These are phyloP conservation scores for Aptenodytes patagonicus DNA, from an alignment of 2,113 vertebrate genomes.

Conservation along the genomic window DNA sequence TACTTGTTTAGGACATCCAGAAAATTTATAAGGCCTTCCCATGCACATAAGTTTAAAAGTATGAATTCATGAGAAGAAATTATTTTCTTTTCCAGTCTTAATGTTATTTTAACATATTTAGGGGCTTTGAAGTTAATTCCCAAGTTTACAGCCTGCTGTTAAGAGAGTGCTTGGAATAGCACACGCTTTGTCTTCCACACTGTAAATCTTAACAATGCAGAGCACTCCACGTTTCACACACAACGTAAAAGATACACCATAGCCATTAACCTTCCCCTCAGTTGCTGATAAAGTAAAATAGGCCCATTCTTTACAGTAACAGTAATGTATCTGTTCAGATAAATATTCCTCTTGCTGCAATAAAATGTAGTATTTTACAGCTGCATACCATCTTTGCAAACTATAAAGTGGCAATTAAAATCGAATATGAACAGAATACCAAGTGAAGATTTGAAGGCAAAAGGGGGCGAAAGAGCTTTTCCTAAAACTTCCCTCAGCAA, in stretches of 20 bases:
- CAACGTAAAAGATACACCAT: constrained; percentile 67
- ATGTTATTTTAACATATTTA: constrained; percentile 34
- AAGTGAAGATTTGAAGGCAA: constrained; percentile 16
- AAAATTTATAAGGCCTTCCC: not conserved
- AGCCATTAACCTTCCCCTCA: constrained; percentile 72
- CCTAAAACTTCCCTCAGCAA: constrained; percentile 12
- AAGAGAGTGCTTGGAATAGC: constrained; percentile 42
- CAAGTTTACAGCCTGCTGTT: constrained; percentile 31
- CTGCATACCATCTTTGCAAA: constrained; percentile 31
- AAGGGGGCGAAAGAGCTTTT: not conserved
- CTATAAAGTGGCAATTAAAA: constrained; percentile 58
- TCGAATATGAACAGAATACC: constrained; percentile 2
- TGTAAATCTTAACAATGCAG: constrained; percentile 61
- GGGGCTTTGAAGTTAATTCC: constrained; percentile 33
- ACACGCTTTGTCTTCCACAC: constrained; percentile 51
- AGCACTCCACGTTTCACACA: constrained; percentile 63
- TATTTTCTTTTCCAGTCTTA: constrained; percentile 4
- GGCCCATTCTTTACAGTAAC: constrained; percentile 72
- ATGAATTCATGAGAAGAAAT: not conserved
- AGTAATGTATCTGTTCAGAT: constrained; percentile 68
- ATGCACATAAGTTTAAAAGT: not conserved
- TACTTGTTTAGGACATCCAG: not conserved
- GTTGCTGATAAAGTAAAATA: constrained; percentile 76
- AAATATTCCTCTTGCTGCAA: constrained; percentile 66
- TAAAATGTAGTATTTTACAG: constrained; percentile 64